Percentiles rank a stretch among this genome's conserved stretches.
These are phyloP conservation scores for Caenorhabditis panamensis DNA, from an alignment of 2,888 invertebrate species.

Conservation along the genomic window DNA sequence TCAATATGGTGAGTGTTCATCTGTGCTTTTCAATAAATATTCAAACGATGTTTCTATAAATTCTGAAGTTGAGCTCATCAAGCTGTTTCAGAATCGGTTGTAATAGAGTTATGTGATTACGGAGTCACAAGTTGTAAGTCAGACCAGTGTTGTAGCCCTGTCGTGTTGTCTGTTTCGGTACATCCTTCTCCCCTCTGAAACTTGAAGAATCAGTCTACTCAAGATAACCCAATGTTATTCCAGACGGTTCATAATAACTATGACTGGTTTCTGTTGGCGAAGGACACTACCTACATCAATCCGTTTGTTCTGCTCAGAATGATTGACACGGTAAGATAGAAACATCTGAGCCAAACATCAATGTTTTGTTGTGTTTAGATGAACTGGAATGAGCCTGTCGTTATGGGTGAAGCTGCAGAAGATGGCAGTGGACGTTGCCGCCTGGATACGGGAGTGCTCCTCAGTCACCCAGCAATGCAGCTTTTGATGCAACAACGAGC, in stretches of 20 bases:
- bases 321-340: slow-evolving; percentile 82
- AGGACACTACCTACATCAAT: slow-evolving; percentile 91
- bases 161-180: slow-evolving; percentile 19
- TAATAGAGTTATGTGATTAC: background rate
- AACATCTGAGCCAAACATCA: background rate
- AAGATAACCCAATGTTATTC: background rate
- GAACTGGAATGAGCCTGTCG: slow-evolving; percentile 75
- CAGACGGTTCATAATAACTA: slow-evolving; percentile 85
- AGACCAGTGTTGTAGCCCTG: slow-evolving; percentile 21
- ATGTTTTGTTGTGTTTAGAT: slow-evolving; percentile 56
- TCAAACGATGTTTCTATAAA: background rate
- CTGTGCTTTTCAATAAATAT: no score
- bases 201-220: background rate
- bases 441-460: slow-evolving; percentile 89
- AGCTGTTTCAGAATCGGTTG: slow-evolving; percentile 39
- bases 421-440: slow-evolving; percentile 81
- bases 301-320: slow-evolving; percentile 87
- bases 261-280: slow-evolving; percentile 92
- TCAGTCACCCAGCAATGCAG: slow-evolving; percentile 91
- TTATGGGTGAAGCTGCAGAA: slow-evolving; percentile 67
- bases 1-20: slow-evolving; percentile 65
- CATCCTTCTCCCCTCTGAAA: slow-evolving; percentile 9
- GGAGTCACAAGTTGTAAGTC: slow-evolving; percentile 23
- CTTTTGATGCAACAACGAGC: slow-evolving; percentile 84
- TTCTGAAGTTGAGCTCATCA: background rate